A percentile compares a stretch with the other conserved stretches of the same genome.
Evolutionary conservation across 1,140 invertebrate genomes (phyloP).

Genomic region (Nasonia giraulti): DNA sequence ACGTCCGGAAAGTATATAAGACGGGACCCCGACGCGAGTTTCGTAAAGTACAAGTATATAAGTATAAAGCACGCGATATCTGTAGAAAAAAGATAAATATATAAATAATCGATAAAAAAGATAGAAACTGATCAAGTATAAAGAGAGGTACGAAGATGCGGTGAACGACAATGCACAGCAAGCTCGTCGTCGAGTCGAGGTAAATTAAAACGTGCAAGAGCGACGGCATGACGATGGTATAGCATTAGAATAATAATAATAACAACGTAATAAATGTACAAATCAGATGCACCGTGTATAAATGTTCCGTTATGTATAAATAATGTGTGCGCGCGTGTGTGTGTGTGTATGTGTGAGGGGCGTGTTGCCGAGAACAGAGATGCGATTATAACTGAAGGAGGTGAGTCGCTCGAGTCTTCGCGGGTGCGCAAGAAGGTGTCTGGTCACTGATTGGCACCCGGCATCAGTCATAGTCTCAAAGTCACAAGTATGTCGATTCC

Average conservation of each 20-base stretch:
- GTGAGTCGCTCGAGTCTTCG: constrained; percentile 63
- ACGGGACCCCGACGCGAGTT: not conserved
- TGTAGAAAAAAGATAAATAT: not conserved
- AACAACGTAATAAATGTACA: not conserved
- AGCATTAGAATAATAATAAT: not conserved
- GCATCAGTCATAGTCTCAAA: constrained; percentile 68
- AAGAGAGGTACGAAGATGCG: not conserved
- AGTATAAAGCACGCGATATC: not conserved
- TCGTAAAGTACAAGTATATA: too few species aligned
- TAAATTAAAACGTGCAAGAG: not conserved
- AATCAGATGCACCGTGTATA: constrained; percentile 7
- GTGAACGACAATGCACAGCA: not conserved
- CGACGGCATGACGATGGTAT: too few species aligned
- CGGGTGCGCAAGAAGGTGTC: constrained; percentile 52
- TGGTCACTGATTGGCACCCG: constrained; percentile 63
- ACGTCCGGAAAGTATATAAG: not conserved
- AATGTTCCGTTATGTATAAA: too few species aligned
- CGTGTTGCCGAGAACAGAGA: too few species aligned
- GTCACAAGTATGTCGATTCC: constrained; percentile 74
- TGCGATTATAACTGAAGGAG: constrained; percentile 32
- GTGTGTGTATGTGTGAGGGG: not conserved
- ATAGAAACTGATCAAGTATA: not conserved
- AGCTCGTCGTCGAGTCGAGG: not conserved
- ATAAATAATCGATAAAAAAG: not conserved
- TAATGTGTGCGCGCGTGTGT: not conserved